Conservation (phyloP, 2,113 vertebrate species). For the Festucalex cinctus region DNA sequence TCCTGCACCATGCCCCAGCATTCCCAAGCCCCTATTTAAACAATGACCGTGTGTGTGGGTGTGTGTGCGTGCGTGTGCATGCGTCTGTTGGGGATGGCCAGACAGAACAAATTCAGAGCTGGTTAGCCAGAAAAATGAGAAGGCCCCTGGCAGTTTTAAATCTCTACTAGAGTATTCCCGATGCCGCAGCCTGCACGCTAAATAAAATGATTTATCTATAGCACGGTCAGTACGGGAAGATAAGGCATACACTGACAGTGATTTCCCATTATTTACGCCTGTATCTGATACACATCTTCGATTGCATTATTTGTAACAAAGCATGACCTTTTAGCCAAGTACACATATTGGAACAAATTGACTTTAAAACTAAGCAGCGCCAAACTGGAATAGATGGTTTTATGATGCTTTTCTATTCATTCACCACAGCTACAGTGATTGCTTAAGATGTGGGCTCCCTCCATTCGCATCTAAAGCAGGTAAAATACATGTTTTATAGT, state of each 20-base stretch:
- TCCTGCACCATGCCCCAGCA: constrained; percentile 2
- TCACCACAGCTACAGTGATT: background rate
- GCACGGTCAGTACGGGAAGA: constrained; percentile 1
- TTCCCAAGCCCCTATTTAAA: constrained; percentile 38
- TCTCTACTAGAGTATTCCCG: constrained; percentile 26
- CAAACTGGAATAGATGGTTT: background rate
- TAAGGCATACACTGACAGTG: background rate
- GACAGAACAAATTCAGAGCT: constrained; percentile 33
- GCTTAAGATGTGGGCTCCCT: background rate
- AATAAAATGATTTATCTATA: constrained; percentile 24
- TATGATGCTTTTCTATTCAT: background rate
- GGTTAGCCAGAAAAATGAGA: constrained; percentile 50
- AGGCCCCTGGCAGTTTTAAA: constrained; percentile 40
- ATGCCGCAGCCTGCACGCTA: constrained; percentile 17
- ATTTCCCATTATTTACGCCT: background rate
- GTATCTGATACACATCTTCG: background rate
- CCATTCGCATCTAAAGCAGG: background rate
- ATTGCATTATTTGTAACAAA: background rate
- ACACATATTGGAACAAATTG: background rate
- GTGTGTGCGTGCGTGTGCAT: background rate
- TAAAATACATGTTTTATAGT: background rate
- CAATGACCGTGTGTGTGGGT: constrained; percentile 11
- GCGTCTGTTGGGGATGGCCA: constrained; percentile 28
- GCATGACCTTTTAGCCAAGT: background rate
- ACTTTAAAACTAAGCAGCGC: background rate